phyloP scores from a whole-genome alignment of 2,113 vertebrate species.

The Calypte anna region DNA sequence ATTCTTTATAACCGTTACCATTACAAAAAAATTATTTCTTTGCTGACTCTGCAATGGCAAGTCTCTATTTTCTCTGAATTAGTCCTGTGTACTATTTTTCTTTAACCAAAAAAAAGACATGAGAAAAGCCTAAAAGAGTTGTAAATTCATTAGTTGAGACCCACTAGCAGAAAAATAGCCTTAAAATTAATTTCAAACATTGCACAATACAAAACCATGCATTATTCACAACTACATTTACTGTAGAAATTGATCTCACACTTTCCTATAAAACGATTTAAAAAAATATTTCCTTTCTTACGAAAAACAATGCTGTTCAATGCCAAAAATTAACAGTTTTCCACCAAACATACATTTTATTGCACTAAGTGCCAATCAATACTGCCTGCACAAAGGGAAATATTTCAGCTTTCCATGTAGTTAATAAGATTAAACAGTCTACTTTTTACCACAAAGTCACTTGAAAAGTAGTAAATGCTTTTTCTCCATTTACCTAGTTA shows the following conservation, averaged over 20 bases:
- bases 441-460: slow-evolving; percentile 18
- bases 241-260: background rate
- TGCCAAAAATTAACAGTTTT: background rate
- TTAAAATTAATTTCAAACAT: background rate
- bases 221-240: background rate
- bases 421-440: background rate
- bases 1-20: background rate
- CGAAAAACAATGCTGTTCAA: background rate
- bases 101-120: background rate
- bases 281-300: background rate
- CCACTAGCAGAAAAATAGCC: background rate
- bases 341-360: background rate
- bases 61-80: background rate
- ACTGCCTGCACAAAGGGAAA: background rate
- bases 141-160: background rate
- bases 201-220: background rate
- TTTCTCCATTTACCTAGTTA: background rate
- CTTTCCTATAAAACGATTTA: background rate
- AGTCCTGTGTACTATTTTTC: background rate
- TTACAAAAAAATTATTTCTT: background rate
- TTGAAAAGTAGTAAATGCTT: slow-evolving; percentile 31
- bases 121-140: background rate
- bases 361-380: background rate
- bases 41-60: background rate
- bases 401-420: background rate